Conservation (phyloP, 2,888 invertebrate genomes). For the Linnaemya vulpina region DNA sequence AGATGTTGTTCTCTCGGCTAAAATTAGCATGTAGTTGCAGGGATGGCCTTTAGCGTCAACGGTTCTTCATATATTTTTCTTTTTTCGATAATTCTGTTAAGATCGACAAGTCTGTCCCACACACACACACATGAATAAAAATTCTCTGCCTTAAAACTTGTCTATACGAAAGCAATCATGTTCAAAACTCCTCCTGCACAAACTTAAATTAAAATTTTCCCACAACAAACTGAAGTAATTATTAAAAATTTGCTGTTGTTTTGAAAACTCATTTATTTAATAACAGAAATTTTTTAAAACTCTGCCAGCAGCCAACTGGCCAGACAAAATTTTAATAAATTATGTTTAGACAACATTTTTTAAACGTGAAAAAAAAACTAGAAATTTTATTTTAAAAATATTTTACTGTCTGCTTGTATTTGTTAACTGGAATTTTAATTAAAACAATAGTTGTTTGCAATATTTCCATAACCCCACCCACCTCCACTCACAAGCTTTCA, state of each 20-base stretch:
- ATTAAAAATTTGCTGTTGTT: background rate
- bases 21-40: too few species aligned
- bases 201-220: too few species aligned
- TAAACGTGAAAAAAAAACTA: background rate
- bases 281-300: background rate
- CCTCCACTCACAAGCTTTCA: background rate
- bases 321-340: constrained; percentile 1
- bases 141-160: too few species aligned
- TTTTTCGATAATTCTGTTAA: too few species aligned
- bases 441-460: constrained; percentile 24
- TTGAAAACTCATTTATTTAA: background rate
- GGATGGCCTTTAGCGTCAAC: too few species aligned
- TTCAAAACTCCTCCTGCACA: too few species aligned
- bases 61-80: too few species aligned
- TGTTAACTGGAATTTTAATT: constrained; percentile 38
- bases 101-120: too few species aligned
- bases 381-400: constrained; percentile 8
- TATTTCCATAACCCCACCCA: background rate
- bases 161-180: too few species aligned
- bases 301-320: background rate
- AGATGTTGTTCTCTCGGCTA: too few species aligned
- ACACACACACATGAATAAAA: too few species aligned
- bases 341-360: constrained; percentile 14
- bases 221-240: too few species aligned
- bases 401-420: background rate